Evolutionary conservation across 1,140 invertebrate genomes (phyloP).

Genomic region (Drosophila jambulina): DNA sequence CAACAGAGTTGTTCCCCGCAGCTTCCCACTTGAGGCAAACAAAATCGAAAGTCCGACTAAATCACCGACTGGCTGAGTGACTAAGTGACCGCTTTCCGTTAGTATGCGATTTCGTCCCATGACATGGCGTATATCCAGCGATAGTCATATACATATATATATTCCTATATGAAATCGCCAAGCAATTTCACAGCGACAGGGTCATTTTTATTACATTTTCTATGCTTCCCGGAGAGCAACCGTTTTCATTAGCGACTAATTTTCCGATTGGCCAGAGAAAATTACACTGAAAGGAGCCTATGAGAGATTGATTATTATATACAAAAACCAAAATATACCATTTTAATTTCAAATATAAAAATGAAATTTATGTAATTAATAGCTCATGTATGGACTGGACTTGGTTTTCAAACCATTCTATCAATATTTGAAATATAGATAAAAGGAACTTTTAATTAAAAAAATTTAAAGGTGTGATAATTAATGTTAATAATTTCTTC

Average conservation of each 20-base stretch:
- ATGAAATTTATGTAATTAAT: background rate
- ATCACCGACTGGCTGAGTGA: conserved; percentile 19
- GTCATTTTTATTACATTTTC: conserved; percentile 26
- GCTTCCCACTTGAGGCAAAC: conserved; percentile 24
- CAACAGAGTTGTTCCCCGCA: conserved; percentile 11
- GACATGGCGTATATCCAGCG: conserved; percentile 15
- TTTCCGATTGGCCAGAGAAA: conserved; percentile 43
- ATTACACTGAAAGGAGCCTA: conserved; percentile 2
- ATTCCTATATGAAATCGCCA: conserved; percentile 32
- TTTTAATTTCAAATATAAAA: background rate
- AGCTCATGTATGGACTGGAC: too few species aligned
- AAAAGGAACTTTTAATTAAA: too few species aligned
- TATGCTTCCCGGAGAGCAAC: conserved; percentile 10
- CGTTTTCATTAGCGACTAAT: conserved; percentile 41
- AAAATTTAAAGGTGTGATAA: too few species aligned
- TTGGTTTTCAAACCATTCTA: too few species aligned
- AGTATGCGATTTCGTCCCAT: conserved; percentile 22
- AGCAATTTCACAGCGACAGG: conserved; percentile 31
- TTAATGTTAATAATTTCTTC: background rate
- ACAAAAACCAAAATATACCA: background rate
- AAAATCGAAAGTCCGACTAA: conserved; percentile 60
- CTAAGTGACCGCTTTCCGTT: conserved; percentile 36
- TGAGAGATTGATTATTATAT: background rate
- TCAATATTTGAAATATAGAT: too few species aligned
- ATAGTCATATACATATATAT: conserved; percentile 7